Evolutionary conservation across 2,888 invertebrate species (phyloP).

Genomic region (Agrotis segetum): DNA sequence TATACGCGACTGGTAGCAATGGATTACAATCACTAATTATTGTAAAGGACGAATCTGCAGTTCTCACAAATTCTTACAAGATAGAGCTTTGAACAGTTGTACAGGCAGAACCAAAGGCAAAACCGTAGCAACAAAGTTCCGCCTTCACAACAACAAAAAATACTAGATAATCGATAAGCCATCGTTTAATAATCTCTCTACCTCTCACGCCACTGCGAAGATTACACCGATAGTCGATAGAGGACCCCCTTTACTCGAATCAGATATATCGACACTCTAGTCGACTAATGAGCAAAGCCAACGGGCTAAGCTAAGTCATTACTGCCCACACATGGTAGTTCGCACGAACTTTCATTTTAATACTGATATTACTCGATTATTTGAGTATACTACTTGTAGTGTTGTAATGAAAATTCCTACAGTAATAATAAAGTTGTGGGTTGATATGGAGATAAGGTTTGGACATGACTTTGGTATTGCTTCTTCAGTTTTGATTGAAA

Average conservation of each 20-base stretch:
- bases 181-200: constrained; percentile 53
- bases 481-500: constrained; percentile 25
- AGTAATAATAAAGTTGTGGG: constrained; percentile 71
- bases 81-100: not conserved
- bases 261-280: constrained; percentile 81
- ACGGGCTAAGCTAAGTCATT: constrained; percentile 80
- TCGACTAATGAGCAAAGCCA: constrained; percentile 87
- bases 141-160: constrained; percentile 21
- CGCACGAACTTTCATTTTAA: constrained; percentile 84
- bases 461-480: constrained; percentile 25
- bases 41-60: not conserved
- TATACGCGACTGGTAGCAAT: not conserved
- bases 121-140: constrained; percentile 21
- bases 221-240: constrained; percentile 71
- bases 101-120: constrained; percentile 11
- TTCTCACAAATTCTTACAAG: not conserved
- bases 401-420: constrained; percentile 83
- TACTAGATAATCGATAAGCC: constrained; percentile 40
- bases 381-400: constrained; percentile 71
- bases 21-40: not conserved
- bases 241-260: constrained; percentile 75
- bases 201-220: constrained; percentile 66
- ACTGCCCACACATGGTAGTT: constrained; percentile 77
- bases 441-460: constrained; percentile 56
- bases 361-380: constrained; percentile 71